Evolutionary conservation across 1,140 invertebrate species (phyloP), one percentile per base, ranked within the genome.

Genomic region (Whitmania pigra): DNA sequence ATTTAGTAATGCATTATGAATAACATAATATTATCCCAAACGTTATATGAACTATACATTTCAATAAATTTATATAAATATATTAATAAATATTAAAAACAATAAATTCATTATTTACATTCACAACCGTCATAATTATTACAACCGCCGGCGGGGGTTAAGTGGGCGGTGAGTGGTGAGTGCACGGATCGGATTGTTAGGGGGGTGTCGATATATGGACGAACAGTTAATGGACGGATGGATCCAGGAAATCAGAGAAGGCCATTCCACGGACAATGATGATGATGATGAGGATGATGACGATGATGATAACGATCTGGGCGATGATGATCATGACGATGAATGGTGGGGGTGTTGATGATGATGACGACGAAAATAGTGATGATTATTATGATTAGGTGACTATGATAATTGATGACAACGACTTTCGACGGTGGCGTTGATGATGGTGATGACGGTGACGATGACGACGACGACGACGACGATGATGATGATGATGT

Each of bases 311-410:
- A 25, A 68, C 27, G 67, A 68, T 68, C 6, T 9, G 6, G 67
- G 20, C 36, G 67, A 68, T 25, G 31, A 36, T 68, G 67, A 68
- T 25, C 6, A 68, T 25, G 67, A 68, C 31, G 67, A 68, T 68
- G 67, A 36, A 5, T 5, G 27, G n/a, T n/a, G n/a, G n/a, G n/a
- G n/a, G n/a, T n/a, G 57, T 6, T 17, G 57, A 22, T n/a, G 57
- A 22, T 9, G 36, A 40, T 18, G 67, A 68, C 25, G 67, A 68
- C 36, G 67, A 31, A 2, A 29, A 68, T 31, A 25, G n/a, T 68
- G 67, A 68, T 11, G 36, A 40, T 31, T 7, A 68, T 31, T 7
- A 68, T 18, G 67, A 27, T 31, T 4, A 68, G 67, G 36, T 63
- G 57, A 20, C 15, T 0, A 22, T 25, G 57, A 63, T 15, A 31